Evolutionary conservation across 2,113 vertebrate species (phyloP), one percentile per base, ranked within the genome.

Genomic region (Seriola quinqueradiata): DNA sequence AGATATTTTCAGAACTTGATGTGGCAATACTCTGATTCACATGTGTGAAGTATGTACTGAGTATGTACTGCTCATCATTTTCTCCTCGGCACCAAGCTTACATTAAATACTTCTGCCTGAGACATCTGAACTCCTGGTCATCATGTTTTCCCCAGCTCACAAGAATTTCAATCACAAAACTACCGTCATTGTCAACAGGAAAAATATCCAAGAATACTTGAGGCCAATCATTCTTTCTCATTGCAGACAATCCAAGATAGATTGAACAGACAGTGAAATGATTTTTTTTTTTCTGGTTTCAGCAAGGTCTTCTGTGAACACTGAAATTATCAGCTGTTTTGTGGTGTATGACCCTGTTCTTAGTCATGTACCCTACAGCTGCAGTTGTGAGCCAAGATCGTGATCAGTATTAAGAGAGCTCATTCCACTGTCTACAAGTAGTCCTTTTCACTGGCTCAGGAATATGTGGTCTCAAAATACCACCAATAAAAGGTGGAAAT

Each of bases 401-500:
- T 42, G 38, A 12, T 50, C 8, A 5, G 52, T 28, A 21, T 40
- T 28, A 25, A 44, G 40, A 14, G 5, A 46, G 65, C 2, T 23
- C 12, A 16, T n/a, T 50, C 52, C 57, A 21, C 23, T 9, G 1
- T 40, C 38, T 54, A n/a, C 52, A 67, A n/a, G 50, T 38, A n/a
- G 34, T 66, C 32, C 25, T 28, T 57, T 4, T 25, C 52, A 65
- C 36, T 44, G 23, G 44, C 44, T 42, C 25, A 48, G 36, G 28
- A 66, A 17, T 55, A 60, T 46, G 23, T 61, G 9, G 2, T 52
- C n/a, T 69, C 8, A 17, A 67, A 70, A 46, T n/a, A 36, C 60
- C 68, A 70, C 40, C 64, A 40, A 58, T 34, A 54, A 25, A 63
- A 65, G 42, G 21, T 36, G 54, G 66, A 75, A 60, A 64, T 3